Evolutionary conservation across 2,113 vertebrate genomes (phyloP), one percentile per base, ranked within the genome.

Genomic region (Gallinago media): DNA sequence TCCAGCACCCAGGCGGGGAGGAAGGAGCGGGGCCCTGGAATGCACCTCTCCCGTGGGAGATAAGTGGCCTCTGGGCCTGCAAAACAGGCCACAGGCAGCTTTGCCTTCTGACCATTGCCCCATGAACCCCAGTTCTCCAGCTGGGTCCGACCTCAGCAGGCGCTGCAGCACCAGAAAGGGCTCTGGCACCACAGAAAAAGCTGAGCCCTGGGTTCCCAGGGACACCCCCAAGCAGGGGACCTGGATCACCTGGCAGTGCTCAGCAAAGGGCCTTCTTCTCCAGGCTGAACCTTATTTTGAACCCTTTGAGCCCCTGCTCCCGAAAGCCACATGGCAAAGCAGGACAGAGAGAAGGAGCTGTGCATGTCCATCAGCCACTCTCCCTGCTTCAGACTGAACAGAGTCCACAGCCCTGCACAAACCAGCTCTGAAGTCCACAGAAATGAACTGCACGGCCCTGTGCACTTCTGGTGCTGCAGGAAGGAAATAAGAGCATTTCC

Each of bases 311-410:
- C 31, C 34, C 19, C 46, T 15, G 59, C 18, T 78, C 52, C 73
- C 3, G 0, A 40, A 42, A 66, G 22, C 56, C 7, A 1, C 1
- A 6, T 2, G 0, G 40, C 4, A 70, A 27, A 32, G 49, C 6
- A 0, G 5, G 36, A 27, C 11, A 12, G 47, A 40, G 40, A 38
- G 67, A 54, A 29, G n/a, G 47, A 79, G 61, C 40, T 32, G 8
- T 27, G 38, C 10, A 22, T 2, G 0, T 31, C 46, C 82, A 1
- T 3, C 34, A 17, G 49, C 22, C 32, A 0, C 21, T 7, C 44
- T 73, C 70, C 38, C 46, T 13, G 15, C 87, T 26, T 15, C 0
- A 0, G 15, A 3, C 8, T 44, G 15, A 67, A 68, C 31, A 4
- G 31, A 63, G 23, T 9, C 61, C 15, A 13, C 59, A 34, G 56